Evolutionary conservation across 1,140 invertebrate species (phyloP), one percentile per base, ranked within the genome.

Genomic region (Theocolax elegans): DNA sequence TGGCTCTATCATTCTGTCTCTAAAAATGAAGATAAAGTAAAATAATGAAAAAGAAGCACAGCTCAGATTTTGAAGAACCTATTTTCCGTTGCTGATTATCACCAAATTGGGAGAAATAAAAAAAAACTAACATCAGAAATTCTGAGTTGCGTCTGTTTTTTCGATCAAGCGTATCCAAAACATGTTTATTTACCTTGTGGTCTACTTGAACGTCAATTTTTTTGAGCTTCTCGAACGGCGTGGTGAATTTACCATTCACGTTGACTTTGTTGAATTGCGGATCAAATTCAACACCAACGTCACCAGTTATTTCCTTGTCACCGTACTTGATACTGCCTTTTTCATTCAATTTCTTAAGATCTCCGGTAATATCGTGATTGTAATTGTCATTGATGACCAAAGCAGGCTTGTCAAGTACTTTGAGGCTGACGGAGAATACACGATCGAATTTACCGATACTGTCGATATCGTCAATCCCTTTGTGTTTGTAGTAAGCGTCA

Each of bases 161-260:
- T n/a, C n/a, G n/a, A n/a, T n/a, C n/a, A n/a, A n/a, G n/a, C n/a
- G n/a, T n/a, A n/a, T n/a, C n/a, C n/a, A n/a, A n/a, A n/a, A n/a
- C n/a, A n/a, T n/a, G n/a, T n/a, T n/a, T n/a, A n/a, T n/a, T n/a
- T 84, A 89, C 88, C 84, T 89, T 88, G 21, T 87, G 84, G 6
- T 83, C 81, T 2, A 91, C 74, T 1, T 80, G 77, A 3, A 92
- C 10, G 9, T 90, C 86, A 9, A 90, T 78, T 23, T 87, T 85
- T 72, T 88, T 89, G 3, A 88, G 74, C 29, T 88, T 86, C 42
- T 90, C 88, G 27, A 83, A 75, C 0, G 88, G 88, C 4, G 78
- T 79, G 0, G 58, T 74, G 7, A 70, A 76, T 54, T 81, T 79
- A 1, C 72, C 69, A 10, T 76, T 75, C 10, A 77, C 1, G 1